Percentiles rank a stretch among this genome's conserved stretches.
Conservation (phyloP, 2,888 invertebrate species). For the Epicampocera succincta region DNA sequence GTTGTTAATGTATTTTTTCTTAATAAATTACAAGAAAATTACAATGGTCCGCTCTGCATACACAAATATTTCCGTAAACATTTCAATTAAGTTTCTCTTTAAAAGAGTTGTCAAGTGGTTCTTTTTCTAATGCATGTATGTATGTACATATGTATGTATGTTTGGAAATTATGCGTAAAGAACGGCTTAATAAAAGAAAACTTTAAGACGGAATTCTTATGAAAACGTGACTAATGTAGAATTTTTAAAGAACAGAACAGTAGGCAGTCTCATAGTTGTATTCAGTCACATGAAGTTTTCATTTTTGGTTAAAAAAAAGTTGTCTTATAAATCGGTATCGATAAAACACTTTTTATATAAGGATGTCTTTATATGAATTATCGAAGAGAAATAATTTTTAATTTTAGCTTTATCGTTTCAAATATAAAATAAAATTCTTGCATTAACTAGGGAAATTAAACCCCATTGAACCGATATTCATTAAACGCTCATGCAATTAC, state of each 20-base stretch:
- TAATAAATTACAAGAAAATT: constrained; percentile 52
- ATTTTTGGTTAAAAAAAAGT: no score
- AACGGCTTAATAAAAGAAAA: constrained; percentile 11
- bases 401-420: no score
- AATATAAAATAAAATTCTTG: no score
- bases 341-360: no score
- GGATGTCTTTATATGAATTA: no score
- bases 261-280: background rate
- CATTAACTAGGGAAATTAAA: no score
- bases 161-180: background rate
- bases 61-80: constrained; percentile 62
- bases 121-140: background rate
- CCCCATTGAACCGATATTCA: no score
- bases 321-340: no score
- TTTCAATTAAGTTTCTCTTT: constrained; percentile 47
- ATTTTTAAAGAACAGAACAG: background rate
- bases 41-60: constrained; percentile 47
- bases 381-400: no score
- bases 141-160: no score
- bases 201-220: background rate
- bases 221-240: background rate
- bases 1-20: constrained; percentile 12
- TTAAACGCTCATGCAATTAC: no score
- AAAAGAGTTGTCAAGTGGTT: constrained; percentile 4
- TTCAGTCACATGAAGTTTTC: no score